Percentiles rank a stretch among this genome's conserved stretches.
phyloP scores from a whole-genome alignment of 1,140 invertebrate species.

The Dinoponera quadriceps region DNA sequence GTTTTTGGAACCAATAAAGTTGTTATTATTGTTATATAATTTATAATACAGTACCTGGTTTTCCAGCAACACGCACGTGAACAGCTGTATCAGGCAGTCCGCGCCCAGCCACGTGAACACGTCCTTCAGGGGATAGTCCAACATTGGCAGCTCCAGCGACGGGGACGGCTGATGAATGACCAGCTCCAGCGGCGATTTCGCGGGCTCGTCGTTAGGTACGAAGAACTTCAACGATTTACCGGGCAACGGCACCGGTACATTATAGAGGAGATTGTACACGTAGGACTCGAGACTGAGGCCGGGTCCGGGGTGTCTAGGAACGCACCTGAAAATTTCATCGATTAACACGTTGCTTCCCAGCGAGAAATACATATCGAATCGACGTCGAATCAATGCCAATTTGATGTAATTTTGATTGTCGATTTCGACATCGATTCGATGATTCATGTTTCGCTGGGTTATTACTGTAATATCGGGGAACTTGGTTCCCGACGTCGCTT shows the following conservation, averaged over 20 bases:
- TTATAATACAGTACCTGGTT: too few species aligned
- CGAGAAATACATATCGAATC: too few species aligned
- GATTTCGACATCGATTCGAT: too few species aligned
- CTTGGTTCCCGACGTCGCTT: too few species aligned
- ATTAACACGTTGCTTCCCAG: too few species aligned
- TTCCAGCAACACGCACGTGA: conserved; percentile 97
- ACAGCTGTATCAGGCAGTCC: conserved; percentile 96
- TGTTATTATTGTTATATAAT: too few species aligned
- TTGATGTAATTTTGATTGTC: too few species aligned
- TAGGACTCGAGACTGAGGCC: conserved; percentile 95
- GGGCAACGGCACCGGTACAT: conserved; percentile 95
- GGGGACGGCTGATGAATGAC: conserved; percentile 91
- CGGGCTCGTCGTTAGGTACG: conserved; percentile 90
- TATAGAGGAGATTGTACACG: conserved; percentile 97
- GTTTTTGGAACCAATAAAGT: too few species aligned
- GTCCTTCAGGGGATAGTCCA: conserved; percentile 96
- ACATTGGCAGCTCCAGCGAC: conserved; percentile 94
- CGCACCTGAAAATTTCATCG: conserved; percentile 86
- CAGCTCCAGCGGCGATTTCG: conserved; percentile 89
- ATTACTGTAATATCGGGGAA: too few species aligned
- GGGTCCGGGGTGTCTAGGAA: conserved; percentile 90
- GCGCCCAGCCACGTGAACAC: conserved; percentile 95
- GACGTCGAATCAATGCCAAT: too few species aligned
- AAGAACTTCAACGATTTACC: conserved; percentile 95
- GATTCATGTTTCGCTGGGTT: too few species aligned